These are phyloP conservation scores for Callinectes sapidus DNA, from an alignment of 2,888 invertebrate species.

Conservation along the genomic window DNA sequence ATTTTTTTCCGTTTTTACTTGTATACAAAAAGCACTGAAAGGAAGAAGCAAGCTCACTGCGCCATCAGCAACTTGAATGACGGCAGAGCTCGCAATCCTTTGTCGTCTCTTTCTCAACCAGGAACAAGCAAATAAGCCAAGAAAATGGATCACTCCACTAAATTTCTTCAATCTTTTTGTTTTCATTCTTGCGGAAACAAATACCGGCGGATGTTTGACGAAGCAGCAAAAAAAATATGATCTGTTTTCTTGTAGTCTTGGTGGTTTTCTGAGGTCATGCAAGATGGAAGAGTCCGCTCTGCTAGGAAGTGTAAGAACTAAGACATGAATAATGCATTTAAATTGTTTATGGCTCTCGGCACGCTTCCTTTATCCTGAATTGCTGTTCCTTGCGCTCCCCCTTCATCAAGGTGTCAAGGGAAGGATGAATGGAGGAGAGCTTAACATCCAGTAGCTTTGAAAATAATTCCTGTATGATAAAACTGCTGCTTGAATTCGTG, in stretches of 20 bases:
- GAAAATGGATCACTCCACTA: background rate
- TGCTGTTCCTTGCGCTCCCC: background rate
- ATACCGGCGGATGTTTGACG: background rate
- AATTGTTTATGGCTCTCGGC: background rate
- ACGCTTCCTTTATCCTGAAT: background rate
- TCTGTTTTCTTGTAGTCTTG: background rate
- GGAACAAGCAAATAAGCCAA: conserved; percentile 7
- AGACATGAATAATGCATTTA: background rate
- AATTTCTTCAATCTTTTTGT: background rate
- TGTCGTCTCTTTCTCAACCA: background rate
- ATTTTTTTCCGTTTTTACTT: background rate
- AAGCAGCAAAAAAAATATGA: background rate
- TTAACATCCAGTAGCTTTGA: background rate
- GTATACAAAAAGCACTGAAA: background rate
- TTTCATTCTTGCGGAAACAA: background rate
- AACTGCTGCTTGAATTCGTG: background rate
- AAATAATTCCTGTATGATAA: background rate
- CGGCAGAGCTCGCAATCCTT: background rate
- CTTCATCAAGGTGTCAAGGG: background rate
- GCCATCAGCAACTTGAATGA: background rate
- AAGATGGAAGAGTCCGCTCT: background rate
- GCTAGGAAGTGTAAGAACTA: background rate
- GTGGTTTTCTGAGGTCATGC: conserved; percentile 8
- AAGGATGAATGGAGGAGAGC: background rate
- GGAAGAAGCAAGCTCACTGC: background rate